phyloP scores from a whole-genome alignment of 1,140 invertebrate genomes.

The Drosophila mojavensis region DNA sequence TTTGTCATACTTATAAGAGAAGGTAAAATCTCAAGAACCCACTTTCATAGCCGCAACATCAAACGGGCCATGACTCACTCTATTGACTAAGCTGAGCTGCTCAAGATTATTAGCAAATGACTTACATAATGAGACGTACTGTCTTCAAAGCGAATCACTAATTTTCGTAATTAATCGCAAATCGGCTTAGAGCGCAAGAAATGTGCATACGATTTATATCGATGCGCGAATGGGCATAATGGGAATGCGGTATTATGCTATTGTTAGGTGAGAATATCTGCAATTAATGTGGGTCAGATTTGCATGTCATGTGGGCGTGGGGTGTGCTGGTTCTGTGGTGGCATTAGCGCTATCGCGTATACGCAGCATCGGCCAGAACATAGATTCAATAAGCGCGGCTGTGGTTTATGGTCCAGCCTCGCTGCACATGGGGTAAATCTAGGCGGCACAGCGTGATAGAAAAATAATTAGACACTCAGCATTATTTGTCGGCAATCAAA shows the following conservation, averaged over 20 bases:
- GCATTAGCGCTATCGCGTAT: constrained; percentile 57
- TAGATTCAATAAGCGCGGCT: constrained; percentile 42
- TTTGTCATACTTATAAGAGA: no score
- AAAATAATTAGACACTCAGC: constrained; percentile 81
- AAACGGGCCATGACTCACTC: no score
- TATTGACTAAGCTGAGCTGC: no score
- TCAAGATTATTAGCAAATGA: no score
- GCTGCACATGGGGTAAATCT: neutral
- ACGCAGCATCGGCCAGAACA: constrained; percentile 57
- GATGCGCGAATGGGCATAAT: neutral
- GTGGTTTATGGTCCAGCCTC: constrained; percentile 31
- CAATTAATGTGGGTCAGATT: constrained; percentile 51
- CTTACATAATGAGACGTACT: no score
- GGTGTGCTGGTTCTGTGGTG: neutral
- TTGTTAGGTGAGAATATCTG: constrained; percentile 56
- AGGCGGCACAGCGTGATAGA: constrained; percentile 25
- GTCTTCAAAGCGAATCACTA: no score
- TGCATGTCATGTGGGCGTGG: constrained; percentile 40
- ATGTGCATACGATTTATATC: no score
- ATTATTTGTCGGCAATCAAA: constrained; percentile 80
- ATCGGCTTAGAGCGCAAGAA: no score
- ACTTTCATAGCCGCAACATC: no score
- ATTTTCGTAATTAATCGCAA: no score
- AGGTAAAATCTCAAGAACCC: no score
- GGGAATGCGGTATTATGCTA: constrained; percentile 25